A percentile compares a stretch with the other conserved stretches of the same genome.
These are phyloP conservation scores for Philereme transversata DNA, from an alignment of 2,888 invertebrate genomes.

Conservation along the genomic window DNA sequence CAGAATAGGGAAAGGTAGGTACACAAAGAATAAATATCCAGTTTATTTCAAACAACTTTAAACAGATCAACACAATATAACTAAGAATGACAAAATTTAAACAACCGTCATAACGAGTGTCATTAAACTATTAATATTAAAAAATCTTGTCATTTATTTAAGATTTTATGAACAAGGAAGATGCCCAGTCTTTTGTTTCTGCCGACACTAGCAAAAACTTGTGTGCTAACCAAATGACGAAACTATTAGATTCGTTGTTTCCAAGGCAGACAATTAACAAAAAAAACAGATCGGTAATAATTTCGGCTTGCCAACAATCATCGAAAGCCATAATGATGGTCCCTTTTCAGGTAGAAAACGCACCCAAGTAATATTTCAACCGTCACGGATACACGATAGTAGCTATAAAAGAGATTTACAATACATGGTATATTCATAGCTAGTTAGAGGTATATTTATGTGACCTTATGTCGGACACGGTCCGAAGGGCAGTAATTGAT, in stretches of 20 bases:
- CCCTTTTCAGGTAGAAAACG: slow-evolving; percentile 80
- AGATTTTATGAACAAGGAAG: slow-evolving; percentile 60
- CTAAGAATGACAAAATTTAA: neutral
- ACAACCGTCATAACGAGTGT: slow-evolving; percentile 36
- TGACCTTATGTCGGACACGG: slow-evolving; percentile 74
- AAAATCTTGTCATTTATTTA: slow-evolving; percentile 46
- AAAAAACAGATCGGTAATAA: slow-evolving; percentile 69
- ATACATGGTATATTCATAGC: slow-evolving; percentile 74
- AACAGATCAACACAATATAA: neutral
- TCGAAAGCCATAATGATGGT: slow-evolving; percentile 74
- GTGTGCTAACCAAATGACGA: slow-evolving; percentile 55
- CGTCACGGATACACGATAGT: slow-evolving; percentile 72
- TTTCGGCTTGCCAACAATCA: slow-evolving; percentile 79
- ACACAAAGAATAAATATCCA: neutral
- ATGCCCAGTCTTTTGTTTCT: slow-evolving; percentile 53
- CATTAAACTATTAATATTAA: slow-evolving; percentile 46
- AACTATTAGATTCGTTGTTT: slow-evolving; percentile 72
- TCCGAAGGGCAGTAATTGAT: slow-evolving; percentile 68
- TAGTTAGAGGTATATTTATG: slow-evolving; percentile 72
- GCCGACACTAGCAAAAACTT: slow-evolving; percentile 58
- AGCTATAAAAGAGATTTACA: slow-evolving; percentile 81
- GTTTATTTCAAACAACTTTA: no score
- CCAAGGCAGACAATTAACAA: slow-evolving; percentile 64
- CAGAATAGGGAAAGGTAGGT: neutral
- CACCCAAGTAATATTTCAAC: slow-evolving; percentile 81